phyloP scores from a whole-genome alignment of 92 coral and sea anemone species.

The Umimayanthus kanabou region DNA sequence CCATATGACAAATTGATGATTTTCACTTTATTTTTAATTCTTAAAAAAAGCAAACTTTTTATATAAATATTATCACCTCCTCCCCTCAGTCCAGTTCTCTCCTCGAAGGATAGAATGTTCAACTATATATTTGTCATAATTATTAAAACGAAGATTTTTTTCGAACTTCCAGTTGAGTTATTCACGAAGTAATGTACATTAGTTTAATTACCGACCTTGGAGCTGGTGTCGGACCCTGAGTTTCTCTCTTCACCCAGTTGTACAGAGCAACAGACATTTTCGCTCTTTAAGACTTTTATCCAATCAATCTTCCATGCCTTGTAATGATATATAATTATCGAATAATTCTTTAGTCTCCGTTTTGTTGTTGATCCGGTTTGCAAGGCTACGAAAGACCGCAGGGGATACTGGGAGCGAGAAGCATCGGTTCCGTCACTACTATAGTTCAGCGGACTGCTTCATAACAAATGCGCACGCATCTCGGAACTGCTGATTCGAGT shows the following conservation, averaged over 20 bases:
- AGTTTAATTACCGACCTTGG: constrained; percentile 58
- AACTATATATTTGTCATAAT: no score
- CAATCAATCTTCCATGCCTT: background rate
- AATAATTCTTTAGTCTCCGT: background rate
- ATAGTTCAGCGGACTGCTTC: constrained; percentile 17
- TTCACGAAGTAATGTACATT: no score
- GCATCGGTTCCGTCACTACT: background rate
- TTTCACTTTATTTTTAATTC: no score
- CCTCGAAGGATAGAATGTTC: no score
- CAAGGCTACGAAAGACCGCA: constrained; percentile 11
- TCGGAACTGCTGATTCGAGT: constrained; percentile 4
- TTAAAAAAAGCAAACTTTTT: no score
- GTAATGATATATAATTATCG: background rate
- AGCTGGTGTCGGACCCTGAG: constrained; percentile 75
- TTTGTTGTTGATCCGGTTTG: constrained; percentile 24
- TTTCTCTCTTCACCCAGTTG: constrained; percentile 71
- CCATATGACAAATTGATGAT: no score
- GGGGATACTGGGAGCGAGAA: background rate
- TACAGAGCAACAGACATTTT: constrained; percentile 40
- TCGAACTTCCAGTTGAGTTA: no score
- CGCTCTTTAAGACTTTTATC: background rate
- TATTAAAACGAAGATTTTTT: no score
- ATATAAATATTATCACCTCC: no score
- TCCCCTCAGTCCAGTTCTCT: no score
- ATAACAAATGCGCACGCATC: constrained; percentile 27